phyloP scores from a whole-genome alignment of 1,140 invertebrate genomes.

The silkworm (Bombyx mori) region ASM3026992v2 NC_085123.1:13691001-13691500 shows the following conservation, averaged over 20 bases:
- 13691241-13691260: conserved; percentile 72
- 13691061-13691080: conserved; percentile 89
- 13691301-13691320: conserved; percentile 41
- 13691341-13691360: conserved; percentile 39
- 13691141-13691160: conserved; percentile 89
- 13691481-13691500: conserved; percentile 50
- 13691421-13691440: conserved; percentile 54
- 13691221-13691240: conserved; percentile 83
- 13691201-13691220: conserved; percentile 85
- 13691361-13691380: conserved; percentile 41
- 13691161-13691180: conserved; percentile 79
- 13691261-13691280: conserved; percentile 24
- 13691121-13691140: conserved; percentile 96
- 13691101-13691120: conserved; percentile 91
- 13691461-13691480: conserved; percentile 57
- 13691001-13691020: conserved; percentile 81
- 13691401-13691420: conserved; percentile 43
- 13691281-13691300: conserved; percentile 34
- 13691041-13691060: conserved; percentile 89
- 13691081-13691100: conserved; percentile 83
- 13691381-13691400: conserved; percentile 51
- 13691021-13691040: conserved; percentile 87
- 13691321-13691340: conserved; percentile 28
- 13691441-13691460: conserved; percentile 55
- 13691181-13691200: conserved; percentile 84